Percentiles rank a stretch among this genome's conserved stretches.
phyloP scores from a whole-genome alignment of 2,113 vertebrate genomes.

The Ciconia maguari region DNA sequence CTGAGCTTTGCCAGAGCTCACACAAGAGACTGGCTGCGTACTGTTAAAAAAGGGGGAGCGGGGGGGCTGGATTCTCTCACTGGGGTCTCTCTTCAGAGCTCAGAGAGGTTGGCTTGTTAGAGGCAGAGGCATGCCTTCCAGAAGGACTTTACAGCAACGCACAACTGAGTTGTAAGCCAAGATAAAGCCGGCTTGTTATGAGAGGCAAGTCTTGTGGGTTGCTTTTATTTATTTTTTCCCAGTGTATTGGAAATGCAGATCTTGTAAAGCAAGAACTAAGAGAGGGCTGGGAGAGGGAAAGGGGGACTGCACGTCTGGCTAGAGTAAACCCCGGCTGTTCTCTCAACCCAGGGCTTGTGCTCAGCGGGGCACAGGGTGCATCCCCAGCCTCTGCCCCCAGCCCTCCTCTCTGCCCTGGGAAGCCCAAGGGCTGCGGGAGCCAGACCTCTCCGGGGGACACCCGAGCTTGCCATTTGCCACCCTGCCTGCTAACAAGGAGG shows the following conservation, averaged over 20 bases:
- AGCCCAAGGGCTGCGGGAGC: not conserved
- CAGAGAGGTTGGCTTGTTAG: slow-evolving; percentile 38
- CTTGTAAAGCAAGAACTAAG: slow-evolving; percentile 20
- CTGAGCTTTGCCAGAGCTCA: slow-evolving; percentile 55
- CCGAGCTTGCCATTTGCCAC: not conserved
- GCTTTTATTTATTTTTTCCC: slow-evolving; percentile 49
- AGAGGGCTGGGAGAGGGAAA: not conserved
- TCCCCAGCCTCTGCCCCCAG: not conserved
- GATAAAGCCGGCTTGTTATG: slow-evolving; percentile 43
- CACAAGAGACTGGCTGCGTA: slow-evolving; percentile 51
- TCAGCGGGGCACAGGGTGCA: not conserved
- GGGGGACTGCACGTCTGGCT: not conserved
- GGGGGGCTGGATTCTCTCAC: slow-evolving; percentile 30
- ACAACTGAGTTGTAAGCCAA: slow-evolving; percentile 40
- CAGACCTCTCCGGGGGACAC: not conserved
- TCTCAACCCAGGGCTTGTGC: not conserved
- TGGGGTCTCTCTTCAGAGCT: slow-evolving; percentile 49
- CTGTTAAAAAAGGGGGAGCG: slow-evolving; percentile 22
- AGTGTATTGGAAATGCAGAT: slow-evolving; percentile 43
- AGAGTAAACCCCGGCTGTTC: not conserved
- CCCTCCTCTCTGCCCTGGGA: not conserved
- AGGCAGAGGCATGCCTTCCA: slow-evolving; percentile 36
- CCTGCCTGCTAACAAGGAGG: not conserved
- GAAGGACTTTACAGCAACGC: slow-evolving; percentile 46
- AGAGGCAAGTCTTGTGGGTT: slow-evolving; percentile 39